Percentiles rank a stretch among this genome's conserved stretches.
phyloP scores from a whole-genome alignment of 2,888 invertebrate species.

The Rambutsinella grinnellia region DNA sequence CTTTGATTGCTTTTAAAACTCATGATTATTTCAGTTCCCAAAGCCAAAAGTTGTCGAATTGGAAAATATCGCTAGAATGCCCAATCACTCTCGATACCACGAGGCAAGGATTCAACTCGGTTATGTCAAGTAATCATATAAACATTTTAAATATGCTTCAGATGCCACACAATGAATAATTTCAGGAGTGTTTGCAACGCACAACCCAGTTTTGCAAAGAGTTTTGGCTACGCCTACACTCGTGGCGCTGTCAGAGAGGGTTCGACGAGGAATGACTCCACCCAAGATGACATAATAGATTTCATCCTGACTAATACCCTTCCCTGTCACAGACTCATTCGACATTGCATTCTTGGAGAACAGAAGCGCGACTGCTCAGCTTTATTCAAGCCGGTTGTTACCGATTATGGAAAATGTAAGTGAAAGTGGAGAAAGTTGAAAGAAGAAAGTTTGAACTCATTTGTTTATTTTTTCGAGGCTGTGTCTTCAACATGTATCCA shows the following conservation, averaged over 20 bases:
- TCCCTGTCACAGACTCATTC: slow-evolving; percentile 80
- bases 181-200: slow-evolving; percentile 54
- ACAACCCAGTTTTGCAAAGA: slow-evolving; percentile 53
- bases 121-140: neutral
- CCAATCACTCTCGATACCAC: neutral
- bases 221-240: slow-evolving; percentile 44
- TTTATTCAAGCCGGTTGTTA: slow-evolving; percentile 81
- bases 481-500: slow-evolving; percentile 85
- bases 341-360: slow-evolving; percentile 79
- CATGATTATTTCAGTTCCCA: slow-evolving; percentile 15
- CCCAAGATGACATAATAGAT: slow-evolving; percentile 41
- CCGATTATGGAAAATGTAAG: slow-evolving; percentile 84
- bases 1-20: neutral
- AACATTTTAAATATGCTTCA: neutral
- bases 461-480: slow-evolving; percentile 68
- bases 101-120: neutral
- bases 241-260: slow-evolving; percentile 38
- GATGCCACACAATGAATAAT: neutral
- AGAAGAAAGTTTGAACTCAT: neutral
- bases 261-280: slow-evolving; percentile 9
- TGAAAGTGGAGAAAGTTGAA: neutral
- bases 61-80: neutral
- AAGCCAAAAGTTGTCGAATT: slow-evolving; percentile 34
- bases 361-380: slow-evolving; percentile 75
- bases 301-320: slow-evolving; percentile 43